These are phyloP conservation scores for Todiramphus chloris DNA, from an alignment of 2,113 vertebrate species.

Conservation along the genomic window DNA sequence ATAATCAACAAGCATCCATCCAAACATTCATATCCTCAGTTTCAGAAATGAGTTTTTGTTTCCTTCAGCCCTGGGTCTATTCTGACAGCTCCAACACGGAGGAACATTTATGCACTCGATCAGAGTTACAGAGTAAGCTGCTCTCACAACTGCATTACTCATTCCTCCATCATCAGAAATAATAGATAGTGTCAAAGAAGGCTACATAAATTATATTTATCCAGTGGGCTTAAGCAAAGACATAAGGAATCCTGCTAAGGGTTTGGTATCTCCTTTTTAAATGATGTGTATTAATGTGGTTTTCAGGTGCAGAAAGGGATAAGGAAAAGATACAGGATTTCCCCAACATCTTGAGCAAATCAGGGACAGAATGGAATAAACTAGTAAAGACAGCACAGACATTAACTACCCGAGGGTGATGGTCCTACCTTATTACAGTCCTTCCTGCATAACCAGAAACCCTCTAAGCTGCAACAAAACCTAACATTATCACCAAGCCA, in stretches of 20 bases:
- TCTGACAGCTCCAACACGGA: not conserved
- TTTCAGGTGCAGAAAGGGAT: not conserved
- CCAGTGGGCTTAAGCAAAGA: not conserved
- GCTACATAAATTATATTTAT: not conserved
- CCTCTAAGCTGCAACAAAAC: not conserved
- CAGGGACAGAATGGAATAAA: not conserved
- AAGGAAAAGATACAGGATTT: not conserved
- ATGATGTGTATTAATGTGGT: not conserved
- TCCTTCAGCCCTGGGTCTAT: not conserved
- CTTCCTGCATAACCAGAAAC: not conserved
- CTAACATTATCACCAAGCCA: not conserved
- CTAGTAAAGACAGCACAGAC: not conserved
- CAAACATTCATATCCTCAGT: not conserved
- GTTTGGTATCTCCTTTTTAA: not conserved
- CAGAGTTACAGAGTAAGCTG: not conserved
- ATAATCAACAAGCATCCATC: not conserved
- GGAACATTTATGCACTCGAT: not conserved
- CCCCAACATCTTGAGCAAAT: not conserved
- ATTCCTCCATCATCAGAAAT: not conserved
- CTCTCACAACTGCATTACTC: not conserved
- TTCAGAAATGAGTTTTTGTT: not conserved
- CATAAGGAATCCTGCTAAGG: not conserved
- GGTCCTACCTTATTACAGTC: not conserved
- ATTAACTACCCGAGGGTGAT: not conserved
- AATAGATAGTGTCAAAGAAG: not conserved